Conservation (phyloP, 1,140 invertebrate species). For the Bombus pascuorum region DNA sequence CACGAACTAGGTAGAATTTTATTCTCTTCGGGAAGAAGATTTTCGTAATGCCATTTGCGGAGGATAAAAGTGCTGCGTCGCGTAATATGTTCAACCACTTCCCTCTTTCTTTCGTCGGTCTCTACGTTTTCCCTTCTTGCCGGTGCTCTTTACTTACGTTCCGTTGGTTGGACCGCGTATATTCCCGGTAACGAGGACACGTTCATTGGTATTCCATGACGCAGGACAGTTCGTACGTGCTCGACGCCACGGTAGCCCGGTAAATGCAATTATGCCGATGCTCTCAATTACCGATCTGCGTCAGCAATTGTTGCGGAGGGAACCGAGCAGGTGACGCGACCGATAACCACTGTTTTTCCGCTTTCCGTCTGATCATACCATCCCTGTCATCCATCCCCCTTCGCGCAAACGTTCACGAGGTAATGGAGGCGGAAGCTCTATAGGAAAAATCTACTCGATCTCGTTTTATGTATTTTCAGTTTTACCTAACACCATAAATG, state of each 20-base stretch:
- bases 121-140: neutral
- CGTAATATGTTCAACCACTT: conserved; percentile 37
- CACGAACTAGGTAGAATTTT: conserved; percentile 23
- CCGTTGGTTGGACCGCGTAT: conserved; percentile 39
- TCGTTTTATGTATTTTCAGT: neutral
- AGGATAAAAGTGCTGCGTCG: conserved; percentile 46
- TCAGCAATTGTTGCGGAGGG: conserved; percentile 74
- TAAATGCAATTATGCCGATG: conserved; percentile 75
- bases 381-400: neutral
- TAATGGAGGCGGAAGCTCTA: neutral
- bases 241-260: conserved; percentile 55
- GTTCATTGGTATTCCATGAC: conserved; percentile 72
- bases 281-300: conserved; percentile 75
- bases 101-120: neutral
- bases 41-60: conserved; percentile 46
- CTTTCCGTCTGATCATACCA: neutral
- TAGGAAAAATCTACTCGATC: neutral
- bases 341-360: conserved; percentile 20
- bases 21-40: conserved; percentile 27
- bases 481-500: too few species aligned
- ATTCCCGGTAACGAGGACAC: conserved; percentile 64
- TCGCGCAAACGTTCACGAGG: too few species aligned
- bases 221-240: conserved; percentile 68
- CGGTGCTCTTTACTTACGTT: conserved; percentile 39
- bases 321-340: conserved; percentile 56